Evolutionary conservation across 2,113 vertebrate species (phyloP), one percentile per base, ranked within the genome.

Genomic region (Nannospalax galili): DNA sequence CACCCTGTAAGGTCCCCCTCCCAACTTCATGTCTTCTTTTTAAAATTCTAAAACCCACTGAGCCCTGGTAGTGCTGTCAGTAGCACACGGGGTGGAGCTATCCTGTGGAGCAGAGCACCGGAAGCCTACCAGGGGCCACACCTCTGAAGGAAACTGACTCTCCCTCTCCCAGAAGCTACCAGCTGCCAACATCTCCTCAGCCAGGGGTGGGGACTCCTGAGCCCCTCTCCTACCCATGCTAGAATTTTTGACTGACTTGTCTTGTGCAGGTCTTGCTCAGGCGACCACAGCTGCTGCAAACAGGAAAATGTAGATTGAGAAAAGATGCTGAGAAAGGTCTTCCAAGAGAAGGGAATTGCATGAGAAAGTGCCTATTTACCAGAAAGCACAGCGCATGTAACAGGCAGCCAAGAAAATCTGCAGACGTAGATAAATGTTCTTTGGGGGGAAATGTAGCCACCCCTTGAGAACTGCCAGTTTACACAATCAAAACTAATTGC

Each of bases 341-440:
- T 96, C 35, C 10, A 93, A 79, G 52, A 60, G 24, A 95, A 94
- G 37, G 28, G 8, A 84, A n/a, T 6, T 74, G 0, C 40, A 67
- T 88, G 3, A 64, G 75, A 84, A 84, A 91, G 17, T 48, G 42
- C 19, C 17, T 74, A 17, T 81, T 91, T 77, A 22, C 62, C 40
- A 73, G 37, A 95, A 95, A 92, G 10, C 30, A 73, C 28, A 77
- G 52, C 3, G 52, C 32, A 48, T 48, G 37, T 60, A 45, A 70
- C 58, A 70, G 35, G 65, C 62, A 91, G 79, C 20, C 20, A 77
- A 74, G 77, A 92, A 35, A 73, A 93, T 60, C 74, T 94, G 64
- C 24, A 96, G 24, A 94, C 1, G 74, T 11, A 91, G 32, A 56
- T 60, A 89, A 82, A 64, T 84, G 17, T 92, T 93, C 10, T 32